Percentiles rank a stretch among this genome's conserved stretches.
Evolutionary conservation across 2,113 vertebrate species (phyloP).

Genomic region (Orcinus orca): DNA sequence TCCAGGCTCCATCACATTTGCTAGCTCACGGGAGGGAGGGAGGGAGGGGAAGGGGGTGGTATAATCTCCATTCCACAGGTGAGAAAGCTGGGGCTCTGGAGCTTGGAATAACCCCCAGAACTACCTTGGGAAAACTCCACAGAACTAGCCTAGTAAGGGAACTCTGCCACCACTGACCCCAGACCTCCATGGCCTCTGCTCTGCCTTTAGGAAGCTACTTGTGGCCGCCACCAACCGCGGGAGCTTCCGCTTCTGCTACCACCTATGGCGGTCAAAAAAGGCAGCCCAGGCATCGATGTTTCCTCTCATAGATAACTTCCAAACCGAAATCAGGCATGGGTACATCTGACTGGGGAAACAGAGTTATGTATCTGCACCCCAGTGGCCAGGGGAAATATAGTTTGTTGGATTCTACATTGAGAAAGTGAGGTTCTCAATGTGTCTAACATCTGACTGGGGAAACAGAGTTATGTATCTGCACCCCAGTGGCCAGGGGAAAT

Average conservation of each 20-base stretch:
- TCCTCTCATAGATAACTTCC: background rate
- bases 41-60: background rate
- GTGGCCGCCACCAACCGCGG: fast-evolving
- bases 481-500: background rate
- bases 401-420: background rate
- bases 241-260: background rate
- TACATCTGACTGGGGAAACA: background rate
- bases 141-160: background rate
- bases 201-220: background rate
- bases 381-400: background rate
- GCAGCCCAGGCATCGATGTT: background rate
- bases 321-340: background rate
- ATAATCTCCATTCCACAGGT: constrained; percentile 23
- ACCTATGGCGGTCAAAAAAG: background rate
- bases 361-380: background rate
- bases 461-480: background rate
- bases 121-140: background rate
- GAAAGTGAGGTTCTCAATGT: background rate
- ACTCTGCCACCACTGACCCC: background rate
- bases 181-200: background rate
- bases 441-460: background rate
- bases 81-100: constrained; percentile 2
- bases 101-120: background rate
- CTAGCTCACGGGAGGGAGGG: background rate
- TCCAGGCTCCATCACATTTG: background rate